A percentile compares a stretch with the other conserved stretches of the same genome.
Conservation (phyloP, 2,888 invertebrate genomes). For the Dicycla oo region DNA sequence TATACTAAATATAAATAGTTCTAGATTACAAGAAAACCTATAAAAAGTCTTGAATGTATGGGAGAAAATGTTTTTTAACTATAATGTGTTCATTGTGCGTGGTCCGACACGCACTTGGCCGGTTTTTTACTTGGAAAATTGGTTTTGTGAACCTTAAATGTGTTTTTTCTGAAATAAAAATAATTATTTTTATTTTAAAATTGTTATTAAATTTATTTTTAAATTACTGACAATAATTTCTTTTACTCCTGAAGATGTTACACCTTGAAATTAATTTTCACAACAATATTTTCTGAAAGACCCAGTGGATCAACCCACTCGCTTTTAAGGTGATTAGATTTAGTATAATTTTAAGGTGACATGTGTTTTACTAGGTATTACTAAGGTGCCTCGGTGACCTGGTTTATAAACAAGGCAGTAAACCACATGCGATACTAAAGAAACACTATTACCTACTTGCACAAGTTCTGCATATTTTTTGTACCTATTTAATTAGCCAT, state of each 20-base stretch:
- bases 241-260: neutral
- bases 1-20: too few relatives aligned
- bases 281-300: neutral
- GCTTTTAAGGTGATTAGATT: slow-evolving; percentile 11
- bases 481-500: slow-evolving; percentile 21
- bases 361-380: neutral
- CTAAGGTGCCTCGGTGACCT: slow-evolving; percentile 34
- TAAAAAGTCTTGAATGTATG: too few relatives aligned
- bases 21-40: too few relatives aligned
- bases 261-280: neutral
- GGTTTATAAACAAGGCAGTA: slow-evolving; percentile 35
- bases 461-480: slow-evolving; percentile 35
- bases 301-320: neutral
- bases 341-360: slow-evolving; percentile 1
- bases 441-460: slow-evolving; percentile 23
- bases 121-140: neutral
- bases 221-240: neutral
- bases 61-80: too few relatives aligned
- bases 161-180: neutral
- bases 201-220: neutral
- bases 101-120: too few relatives aligned
- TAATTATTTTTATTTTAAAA: too few relatives aligned
- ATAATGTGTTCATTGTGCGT: too few relatives aligned
- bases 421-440: slow-evolving; percentile 34
- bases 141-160: neutral